A percentile compares a stretch with the other conserved stretches of the same genome.
Evolutionary conservation across 1,140 invertebrate genomes (phyloP).

Genomic region (Lysiphlebus fabarum): DNA sequence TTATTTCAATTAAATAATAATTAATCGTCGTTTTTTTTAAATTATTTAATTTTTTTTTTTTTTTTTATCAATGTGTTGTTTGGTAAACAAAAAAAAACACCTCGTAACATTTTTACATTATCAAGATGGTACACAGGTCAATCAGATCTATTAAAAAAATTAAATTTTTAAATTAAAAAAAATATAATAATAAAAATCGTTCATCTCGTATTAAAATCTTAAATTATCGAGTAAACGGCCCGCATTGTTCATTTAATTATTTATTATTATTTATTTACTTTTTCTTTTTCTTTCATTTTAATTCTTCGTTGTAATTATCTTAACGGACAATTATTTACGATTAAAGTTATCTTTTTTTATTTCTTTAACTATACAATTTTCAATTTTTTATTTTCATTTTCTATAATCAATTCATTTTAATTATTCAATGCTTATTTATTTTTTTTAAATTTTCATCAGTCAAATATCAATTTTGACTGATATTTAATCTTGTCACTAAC

Average conservation of each 20-base stretch:
- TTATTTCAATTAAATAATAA: too few relatives aligned
- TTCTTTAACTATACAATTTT: conserved; percentile 47
- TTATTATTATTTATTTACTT: too few relatives aligned
- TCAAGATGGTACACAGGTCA: conserved; percentile 34
- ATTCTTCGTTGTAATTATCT: conserved; percentile 51
- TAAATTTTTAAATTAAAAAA: conserved; percentile 9
- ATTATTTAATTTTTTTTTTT: too few relatives aligned
- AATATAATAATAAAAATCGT: conserved; percentile 31
- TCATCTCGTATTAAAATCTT: conserved; percentile 39
- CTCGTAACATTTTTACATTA: conserved; percentile 34
- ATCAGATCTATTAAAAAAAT: conserved; percentile 38
- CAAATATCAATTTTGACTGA: conserved; percentile 27
- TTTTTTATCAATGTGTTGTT: too few relatives aligned
- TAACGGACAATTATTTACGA: conserved; percentile 43
- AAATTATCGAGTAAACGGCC: conserved; percentile 37
- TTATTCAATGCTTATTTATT: conserved; percentile 40
- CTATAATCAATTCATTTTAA: conserved; percentile 35
- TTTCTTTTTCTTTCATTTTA: conserved; percentile 17
- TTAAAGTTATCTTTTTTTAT: conserved; percentile 34
- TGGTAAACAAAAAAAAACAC: conserved; percentile 17
- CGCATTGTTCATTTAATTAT: too few relatives aligned
- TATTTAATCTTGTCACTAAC: conserved; percentile 27
- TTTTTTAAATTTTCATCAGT: conserved; percentile 35
- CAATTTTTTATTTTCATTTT: conserved; percentile 31
- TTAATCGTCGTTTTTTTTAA: too few relatives aligned